These are phyloP conservation scores for Congeria kusceri DNA, from an alignment of 2,888 invertebrate genomes.

Conservation along the genomic window DNA sequence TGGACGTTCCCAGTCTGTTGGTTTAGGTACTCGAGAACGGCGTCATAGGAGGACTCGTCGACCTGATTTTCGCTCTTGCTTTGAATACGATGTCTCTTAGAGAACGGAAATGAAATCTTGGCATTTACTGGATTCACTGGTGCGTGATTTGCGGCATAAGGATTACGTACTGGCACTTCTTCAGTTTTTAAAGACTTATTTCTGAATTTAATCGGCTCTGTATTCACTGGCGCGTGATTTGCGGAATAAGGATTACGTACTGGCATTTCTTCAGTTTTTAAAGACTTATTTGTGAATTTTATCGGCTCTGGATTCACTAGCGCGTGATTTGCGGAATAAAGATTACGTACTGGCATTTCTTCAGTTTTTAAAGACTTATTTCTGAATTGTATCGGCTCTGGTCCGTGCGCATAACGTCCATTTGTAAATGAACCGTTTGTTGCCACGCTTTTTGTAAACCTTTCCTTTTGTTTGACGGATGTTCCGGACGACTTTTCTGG, in stretches of 20 bases:
- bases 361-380: not conserved
- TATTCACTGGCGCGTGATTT: not conserved
- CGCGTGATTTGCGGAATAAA: too few species aligned
- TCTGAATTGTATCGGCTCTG: conserved; percentile 19
- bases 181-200: not conserved
- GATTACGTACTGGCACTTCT: too few species aligned
- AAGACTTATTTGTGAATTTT: conserved; percentile 8
- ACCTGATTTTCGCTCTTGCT: conserved; percentile 29
- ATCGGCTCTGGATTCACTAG: conserved; percentile 3
- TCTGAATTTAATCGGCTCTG: too few species aligned
- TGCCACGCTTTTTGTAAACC: too few species aligned
- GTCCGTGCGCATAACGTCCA: conserved; percentile 20
- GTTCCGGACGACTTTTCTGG: too few species aligned
- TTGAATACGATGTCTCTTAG: conserved; percentile 20
- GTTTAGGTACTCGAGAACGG: conserved; percentile 30
- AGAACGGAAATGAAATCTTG: conserved; percentile 7
- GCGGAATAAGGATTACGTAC: too few species aligned
- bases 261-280: not conserved
- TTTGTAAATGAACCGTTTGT: not conserved
- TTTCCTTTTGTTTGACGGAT: too few species aligned
- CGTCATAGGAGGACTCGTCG: conserved; percentile 27
- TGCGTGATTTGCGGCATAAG: too few species aligned
- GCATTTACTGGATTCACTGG: conserved; percentile 4
- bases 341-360: too few species aligned
- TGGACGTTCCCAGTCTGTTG: conserved; percentile 8